Evolutionary conservation across 2,113 vertebrate species (phyloP).

Genomic region (Saguinus midas): DNA sequence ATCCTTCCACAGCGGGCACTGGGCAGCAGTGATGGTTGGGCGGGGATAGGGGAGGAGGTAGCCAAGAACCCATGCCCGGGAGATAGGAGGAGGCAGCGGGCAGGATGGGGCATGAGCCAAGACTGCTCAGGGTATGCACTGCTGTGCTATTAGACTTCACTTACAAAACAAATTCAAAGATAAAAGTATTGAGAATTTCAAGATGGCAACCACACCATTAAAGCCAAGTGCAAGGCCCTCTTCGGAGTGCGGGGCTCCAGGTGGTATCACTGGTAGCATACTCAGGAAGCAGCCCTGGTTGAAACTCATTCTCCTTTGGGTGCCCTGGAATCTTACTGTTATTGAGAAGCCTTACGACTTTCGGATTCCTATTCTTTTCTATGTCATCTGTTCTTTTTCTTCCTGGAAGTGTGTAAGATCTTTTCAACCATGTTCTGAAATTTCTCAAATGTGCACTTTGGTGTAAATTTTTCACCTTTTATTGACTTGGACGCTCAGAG

Average conservation of each 20-base stretch:
- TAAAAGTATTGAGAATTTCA: not conserved
- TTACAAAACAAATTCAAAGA: not conserved
- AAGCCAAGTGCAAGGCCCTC: not conserved
- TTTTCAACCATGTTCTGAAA: not conserved
- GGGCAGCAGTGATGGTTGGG: not conserved
- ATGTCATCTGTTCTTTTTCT: not conserved
- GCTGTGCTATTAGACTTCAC: not conserved
- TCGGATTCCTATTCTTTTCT: not conserved
- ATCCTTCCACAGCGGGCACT: fast-evolving
- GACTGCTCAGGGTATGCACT: fast-evolving
- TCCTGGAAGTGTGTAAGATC: not conserved
- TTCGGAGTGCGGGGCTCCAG: not conserved
- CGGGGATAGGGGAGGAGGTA: not conserved
- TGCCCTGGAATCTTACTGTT: not conserved
- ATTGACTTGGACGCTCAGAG: not conserved
- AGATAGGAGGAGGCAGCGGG: not conserved
- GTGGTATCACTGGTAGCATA: not conserved
- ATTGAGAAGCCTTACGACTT: not conserved
- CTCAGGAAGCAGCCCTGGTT: not conserved
- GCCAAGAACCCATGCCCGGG: not conserved
- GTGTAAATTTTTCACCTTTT: not conserved
- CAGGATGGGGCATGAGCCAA: not conserved
- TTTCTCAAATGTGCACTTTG: not conserved
- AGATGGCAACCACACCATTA: not conserved
- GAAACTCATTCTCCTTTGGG: not conserved